Evolutionary conservation across 2,113 vertebrate genomes (phyloP).

Genomic region (Himantopus leucocephalus): DNA sequence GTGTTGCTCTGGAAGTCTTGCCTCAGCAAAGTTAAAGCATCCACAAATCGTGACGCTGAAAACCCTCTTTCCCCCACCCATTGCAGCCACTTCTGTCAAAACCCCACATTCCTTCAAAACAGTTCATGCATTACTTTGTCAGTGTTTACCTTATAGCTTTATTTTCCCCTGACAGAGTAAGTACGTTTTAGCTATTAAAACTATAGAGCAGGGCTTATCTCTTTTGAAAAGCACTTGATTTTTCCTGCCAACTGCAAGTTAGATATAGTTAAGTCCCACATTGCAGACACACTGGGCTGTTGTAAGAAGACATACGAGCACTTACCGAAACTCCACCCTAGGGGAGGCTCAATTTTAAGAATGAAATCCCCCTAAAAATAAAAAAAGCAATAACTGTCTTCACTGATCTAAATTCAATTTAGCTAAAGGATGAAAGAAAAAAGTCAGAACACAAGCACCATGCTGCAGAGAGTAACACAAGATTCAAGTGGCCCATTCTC

Average conservation of each 20-base stretch:
- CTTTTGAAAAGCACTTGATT: background rate
- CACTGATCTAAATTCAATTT: background rate
- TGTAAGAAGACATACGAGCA: background rate
- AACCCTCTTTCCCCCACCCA: background rate
- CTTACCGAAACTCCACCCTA: slow-evolving; percentile 98
- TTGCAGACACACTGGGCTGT: background rate
- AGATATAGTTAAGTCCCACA: background rate
- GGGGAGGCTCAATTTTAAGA: slow-evolving; percentile 96
- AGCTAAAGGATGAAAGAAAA: background rate
- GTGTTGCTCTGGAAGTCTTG: background rate
- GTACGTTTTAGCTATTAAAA: background rate
- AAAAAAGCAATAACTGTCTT: background rate
- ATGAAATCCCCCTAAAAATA: slow-evolving; percentile 92
- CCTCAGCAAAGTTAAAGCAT: background rate
- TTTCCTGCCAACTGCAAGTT: background rate
- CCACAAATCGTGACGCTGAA: background rate
- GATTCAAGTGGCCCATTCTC: background rate
- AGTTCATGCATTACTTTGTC: background rate
- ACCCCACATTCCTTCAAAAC: background rate
- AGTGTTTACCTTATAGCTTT: background rate
- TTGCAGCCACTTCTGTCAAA: background rate
- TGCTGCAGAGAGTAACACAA: background rate
- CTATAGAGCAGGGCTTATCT: background rate
- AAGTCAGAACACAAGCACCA: background rate
- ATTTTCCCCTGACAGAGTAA: background rate